Percentiles rank a stretch among this genome's conserved stretches.
Evolutionary conservation across 2,888 invertebrate species (phyloP).

Genomic region (Drosophila prolongata): DNA sequence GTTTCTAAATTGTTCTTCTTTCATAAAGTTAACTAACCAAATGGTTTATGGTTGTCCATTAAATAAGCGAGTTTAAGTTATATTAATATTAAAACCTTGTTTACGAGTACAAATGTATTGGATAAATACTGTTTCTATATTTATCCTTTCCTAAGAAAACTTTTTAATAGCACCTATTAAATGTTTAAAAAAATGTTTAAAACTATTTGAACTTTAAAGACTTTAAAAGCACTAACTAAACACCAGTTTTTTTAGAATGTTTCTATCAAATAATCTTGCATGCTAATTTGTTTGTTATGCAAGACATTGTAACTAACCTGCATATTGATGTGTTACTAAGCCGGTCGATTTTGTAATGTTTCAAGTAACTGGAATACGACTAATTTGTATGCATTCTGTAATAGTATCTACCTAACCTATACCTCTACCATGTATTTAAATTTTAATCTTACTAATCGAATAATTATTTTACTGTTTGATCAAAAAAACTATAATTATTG

Average conservation of each 20-base stretch:
- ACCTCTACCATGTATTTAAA: conserved; percentile 1
- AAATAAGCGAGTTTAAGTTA: no score
- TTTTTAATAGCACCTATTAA: no score
- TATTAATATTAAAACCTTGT: no score
- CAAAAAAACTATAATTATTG: background rate
- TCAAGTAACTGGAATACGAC: conserved; percentile 8
- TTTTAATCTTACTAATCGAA: background rate
- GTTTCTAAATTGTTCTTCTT: background rate
- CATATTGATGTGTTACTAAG: conserved; percentile 15
- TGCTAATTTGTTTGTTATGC: conserved; percentile 2
- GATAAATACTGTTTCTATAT: no score
- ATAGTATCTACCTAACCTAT: conserved; percentile 2
- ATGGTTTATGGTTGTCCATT: no score
- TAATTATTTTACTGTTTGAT: background rate
- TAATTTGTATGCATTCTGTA: conserved; percentile 8
- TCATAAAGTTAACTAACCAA: background rate
- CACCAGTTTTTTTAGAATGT: background rate
- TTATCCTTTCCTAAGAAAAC: no score
- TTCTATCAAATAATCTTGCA: background rate
- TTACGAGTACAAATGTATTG: no score
- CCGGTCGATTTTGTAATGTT: background rate
- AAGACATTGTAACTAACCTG: background rate
- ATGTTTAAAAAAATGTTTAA: no score
- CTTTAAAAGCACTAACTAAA: background rate
- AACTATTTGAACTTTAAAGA: background rate